Base-by-base conservation (phyloP, 2,113 vertebrate species). In the Chaenogobius annularis region DNA sequence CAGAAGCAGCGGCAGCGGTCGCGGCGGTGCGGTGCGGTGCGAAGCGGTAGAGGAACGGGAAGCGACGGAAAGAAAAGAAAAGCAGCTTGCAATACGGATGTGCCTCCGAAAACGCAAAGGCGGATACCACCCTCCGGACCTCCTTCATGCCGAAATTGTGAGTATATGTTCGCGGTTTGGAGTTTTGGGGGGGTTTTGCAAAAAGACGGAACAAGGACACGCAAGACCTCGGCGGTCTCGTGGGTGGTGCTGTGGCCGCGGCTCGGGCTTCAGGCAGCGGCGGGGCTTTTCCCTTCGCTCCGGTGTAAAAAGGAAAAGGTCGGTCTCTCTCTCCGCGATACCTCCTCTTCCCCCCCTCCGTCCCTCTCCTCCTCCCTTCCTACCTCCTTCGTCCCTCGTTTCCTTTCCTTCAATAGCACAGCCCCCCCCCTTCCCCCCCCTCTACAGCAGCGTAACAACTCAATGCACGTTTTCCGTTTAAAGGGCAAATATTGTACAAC, bases 121-220 rank as follows among this genome's bases (percentile, higher is more conserved):
- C 91, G 91, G 92, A 89, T 90, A 87, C 87, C 92, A 90, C 74
- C 91, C 91, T 82, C 83, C 88, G 87, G 91, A 90, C 86, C 86
- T 85, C 65, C 85, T 92, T 91, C 82, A 94, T 93, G 94, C 92
- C 85, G 83, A 88, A 81, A 91, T 92, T 83, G 94, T 94, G 86
- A 94, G 94, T 94, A 93, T 19, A 7, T 40, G 5, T 40, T 40
- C 37, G 8, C 0, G 37, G 37, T 40, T 40, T 40, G 37, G 37
- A 7, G 7, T 3, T 40, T 40, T 40, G 8, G 5, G 5, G 5
- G 2, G 2, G 5, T 40, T 40, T 40, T 40, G 37, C 26, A 4
- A 4, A 31, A 31, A n/a, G 35, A 17, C 1, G 26, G 46, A 3
- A 11, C 10, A n/a, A 31, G 19, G 46, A 43, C 64, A 19, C 48